These are phyloP conservation scores for Yponomeuta plumbellus DNA, from an alignment of 2,888 invertebrate genomes.

Conservation along the genomic window DNA sequence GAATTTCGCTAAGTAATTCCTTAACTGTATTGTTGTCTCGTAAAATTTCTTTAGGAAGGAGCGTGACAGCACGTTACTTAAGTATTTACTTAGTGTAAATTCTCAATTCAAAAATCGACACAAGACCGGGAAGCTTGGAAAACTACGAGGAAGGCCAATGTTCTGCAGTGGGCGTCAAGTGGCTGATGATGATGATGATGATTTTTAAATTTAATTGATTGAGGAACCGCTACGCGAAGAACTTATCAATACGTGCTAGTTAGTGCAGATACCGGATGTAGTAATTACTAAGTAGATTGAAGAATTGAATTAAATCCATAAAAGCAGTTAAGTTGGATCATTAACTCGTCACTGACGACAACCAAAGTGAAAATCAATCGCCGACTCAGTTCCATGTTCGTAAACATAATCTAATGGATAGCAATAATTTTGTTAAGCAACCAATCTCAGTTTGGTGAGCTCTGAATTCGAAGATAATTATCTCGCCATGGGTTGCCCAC, in stretches of 20 bases:
- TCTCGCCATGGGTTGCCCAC: too few species aligned
- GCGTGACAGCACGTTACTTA: too few species aligned
- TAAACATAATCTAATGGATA: background rate
- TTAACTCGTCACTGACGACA: background rate
- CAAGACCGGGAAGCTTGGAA: too few species aligned
- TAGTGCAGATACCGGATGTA: background rate
- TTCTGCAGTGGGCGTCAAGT: too few species aligned
- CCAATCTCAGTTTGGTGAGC: background rate
- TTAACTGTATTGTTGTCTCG: too few species aligned
- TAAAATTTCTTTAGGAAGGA: too few species aligned
- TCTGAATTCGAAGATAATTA: too few species aligned
- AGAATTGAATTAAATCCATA: background rate
- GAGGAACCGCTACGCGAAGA: background rate
- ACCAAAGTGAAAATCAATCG: background rate
- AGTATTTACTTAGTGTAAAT: too few species aligned
- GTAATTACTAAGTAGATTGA: background rate
- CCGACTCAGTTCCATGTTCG: background rate
- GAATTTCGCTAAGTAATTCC: too few species aligned
- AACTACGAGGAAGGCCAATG: too few species aligned
- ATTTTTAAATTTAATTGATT: background rate
- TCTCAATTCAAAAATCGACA: too few species aligned
- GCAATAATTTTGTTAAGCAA: background rate
- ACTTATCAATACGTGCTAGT: background rate
- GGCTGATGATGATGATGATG: too few species aligned
- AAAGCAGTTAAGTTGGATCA: background rate